These are phyloP conservation scores for Fratercula arctica DNA, from an alignment of 2,797 vertebrate genomes.

Conservation along the genomic window DNA sequence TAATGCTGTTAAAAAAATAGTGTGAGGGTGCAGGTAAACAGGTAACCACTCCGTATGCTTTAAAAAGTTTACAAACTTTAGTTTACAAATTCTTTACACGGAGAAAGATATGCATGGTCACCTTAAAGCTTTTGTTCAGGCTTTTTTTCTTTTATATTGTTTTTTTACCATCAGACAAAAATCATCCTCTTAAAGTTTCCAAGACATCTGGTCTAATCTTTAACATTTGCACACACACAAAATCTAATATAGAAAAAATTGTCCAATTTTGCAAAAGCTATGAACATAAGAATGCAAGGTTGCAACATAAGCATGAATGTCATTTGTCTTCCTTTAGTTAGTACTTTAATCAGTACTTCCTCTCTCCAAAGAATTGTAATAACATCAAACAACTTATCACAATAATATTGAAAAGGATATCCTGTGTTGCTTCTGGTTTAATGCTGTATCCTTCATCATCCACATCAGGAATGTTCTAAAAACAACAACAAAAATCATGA, in stretches of 20 bases:
- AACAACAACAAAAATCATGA: constrained; percentile 19
- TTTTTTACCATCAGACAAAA: background rate
- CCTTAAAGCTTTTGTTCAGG: background rate
- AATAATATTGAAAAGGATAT: constrained; percentile 86
- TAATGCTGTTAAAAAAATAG: background rate
- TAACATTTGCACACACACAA: background rate
- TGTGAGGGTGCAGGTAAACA: background rate
- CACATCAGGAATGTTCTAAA: constrained; percentile 91
- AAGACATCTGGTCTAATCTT: background rate
- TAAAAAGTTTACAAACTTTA: background rate
- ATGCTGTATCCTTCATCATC: constrained; percentile 97
- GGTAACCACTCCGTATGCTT: background rate
- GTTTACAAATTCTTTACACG: background rate
- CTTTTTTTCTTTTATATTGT: background rate
- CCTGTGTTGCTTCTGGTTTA: constrained; percentile 91
- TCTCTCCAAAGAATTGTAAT: background rate
- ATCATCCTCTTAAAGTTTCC: background rate
- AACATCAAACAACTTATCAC: background rate
- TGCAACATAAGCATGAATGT: background rate
- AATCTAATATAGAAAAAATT: background rate
- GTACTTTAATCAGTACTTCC: background rate
- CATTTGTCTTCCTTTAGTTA: background rate
- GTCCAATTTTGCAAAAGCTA: background rate
- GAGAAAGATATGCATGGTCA: background rate
- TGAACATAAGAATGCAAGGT: background rate